phyloP scores from a whole-genome alignment of 2,113 vertebrate species.

The Halcyon malimbica region DNA sequence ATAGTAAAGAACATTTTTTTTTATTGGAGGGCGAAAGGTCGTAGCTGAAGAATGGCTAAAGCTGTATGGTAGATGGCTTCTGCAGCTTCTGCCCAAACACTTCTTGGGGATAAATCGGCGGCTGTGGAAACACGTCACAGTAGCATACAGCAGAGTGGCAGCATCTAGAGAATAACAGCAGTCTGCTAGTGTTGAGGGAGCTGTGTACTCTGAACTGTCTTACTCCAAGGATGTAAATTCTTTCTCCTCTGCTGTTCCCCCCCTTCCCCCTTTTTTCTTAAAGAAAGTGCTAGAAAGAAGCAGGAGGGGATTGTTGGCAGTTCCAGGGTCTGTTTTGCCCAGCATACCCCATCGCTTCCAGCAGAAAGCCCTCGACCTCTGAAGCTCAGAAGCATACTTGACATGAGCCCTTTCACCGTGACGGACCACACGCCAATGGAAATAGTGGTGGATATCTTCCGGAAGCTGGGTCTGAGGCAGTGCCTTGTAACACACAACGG shows the following conservation, averaged over 20 bases:
- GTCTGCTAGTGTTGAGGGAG: not conserved
- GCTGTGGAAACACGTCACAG: not conserved
- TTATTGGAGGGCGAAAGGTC: not conserved
- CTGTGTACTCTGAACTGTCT: not conserved
- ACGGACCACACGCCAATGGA: slow-evolving; percentile 99
- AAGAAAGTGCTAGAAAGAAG: slow-evolving; percentile 96
- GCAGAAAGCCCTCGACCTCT: slow-evolving; percentile 96
- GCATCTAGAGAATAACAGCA: not conserved
- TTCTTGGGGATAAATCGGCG: not conserved
- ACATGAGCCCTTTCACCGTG: slow-evolving; percentile 99
- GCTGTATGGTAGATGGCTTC: not conserved
- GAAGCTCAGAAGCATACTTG: slow-evolving; percentile 96
- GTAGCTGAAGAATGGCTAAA: not conserved
- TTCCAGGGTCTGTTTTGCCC: slow-evolving; percentile 96
- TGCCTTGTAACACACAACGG: slow-evolving; percentile 99
- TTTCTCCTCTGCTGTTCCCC: not conserved
- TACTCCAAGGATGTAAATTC: not conserved
- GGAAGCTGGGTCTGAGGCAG: slow-evolving; percentile 96
- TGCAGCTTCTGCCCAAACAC: not conserved
- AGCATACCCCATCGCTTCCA: slow-evolving; percentile 94
- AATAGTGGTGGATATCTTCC: slow-evolving; percentile 99
- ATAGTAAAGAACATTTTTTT: not conserved
- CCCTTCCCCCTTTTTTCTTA: not conserved
- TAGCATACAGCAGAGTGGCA: not conserved
- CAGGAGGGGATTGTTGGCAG: slow-evolving; percentile 95